Percentiles rank a stretch among this genome's conserved stretches.
Conservation (phyloP, 1,140 invertebrate genomes). For the Atopsyche davidsoni region DNA sequence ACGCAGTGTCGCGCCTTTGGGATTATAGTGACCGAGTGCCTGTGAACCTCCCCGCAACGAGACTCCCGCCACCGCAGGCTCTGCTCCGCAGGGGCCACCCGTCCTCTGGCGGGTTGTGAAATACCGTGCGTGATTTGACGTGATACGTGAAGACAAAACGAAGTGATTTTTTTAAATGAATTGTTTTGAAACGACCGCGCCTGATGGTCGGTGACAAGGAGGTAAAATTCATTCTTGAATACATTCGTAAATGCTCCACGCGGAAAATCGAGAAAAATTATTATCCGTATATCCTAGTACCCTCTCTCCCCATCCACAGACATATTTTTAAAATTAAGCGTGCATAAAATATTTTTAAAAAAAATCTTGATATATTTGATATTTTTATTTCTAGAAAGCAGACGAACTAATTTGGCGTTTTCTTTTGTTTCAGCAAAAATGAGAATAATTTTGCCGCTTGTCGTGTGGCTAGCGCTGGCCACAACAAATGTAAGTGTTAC, state of each 20-base stretch:
- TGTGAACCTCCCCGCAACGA: not conserved
- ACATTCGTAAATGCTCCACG: too few relatives aligned
- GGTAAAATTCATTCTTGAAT: slow-evolving; percentile 3
- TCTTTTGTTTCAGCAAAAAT: slow-evolving; percentile 31
- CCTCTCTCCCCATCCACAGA: too few relatives aligned
- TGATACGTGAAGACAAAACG: slow-evolving; percentile 11
- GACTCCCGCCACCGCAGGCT: not conserved
- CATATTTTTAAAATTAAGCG: too few relatives aligned
- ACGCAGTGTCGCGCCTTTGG: not conserved
- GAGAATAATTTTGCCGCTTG: slow-evolving; percentile 31
- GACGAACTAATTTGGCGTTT: slow-evolving; percentile 3
- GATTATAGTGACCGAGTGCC: not conserved
- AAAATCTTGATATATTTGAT: too few relatives aligned
- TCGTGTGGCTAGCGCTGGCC: slow-evolving; percentile 30
- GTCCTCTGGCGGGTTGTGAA: not conserved
- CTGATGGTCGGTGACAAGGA: slow-evolving; percentile 19
- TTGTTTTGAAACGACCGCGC: slow-evolving; percentile 9
- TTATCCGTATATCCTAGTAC: too few relatives aligned
- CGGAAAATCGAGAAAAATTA: too few relatives aligned
- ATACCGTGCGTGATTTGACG: slow-evolving; percentile 15
- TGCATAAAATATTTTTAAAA: too few relatives aligned
- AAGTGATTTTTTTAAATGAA: slow-evolving; percentile 17
- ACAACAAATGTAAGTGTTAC: slow-evolving; percentile 27
- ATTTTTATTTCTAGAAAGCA: too few relatives aligned
- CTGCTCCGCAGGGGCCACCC: not conserved